Percentiles rank a stretch among this genome's conserved stretches.
Conservation (phyloP, 2,797 vertebrate genomes). For the Alfaro cultratus region DNA sequence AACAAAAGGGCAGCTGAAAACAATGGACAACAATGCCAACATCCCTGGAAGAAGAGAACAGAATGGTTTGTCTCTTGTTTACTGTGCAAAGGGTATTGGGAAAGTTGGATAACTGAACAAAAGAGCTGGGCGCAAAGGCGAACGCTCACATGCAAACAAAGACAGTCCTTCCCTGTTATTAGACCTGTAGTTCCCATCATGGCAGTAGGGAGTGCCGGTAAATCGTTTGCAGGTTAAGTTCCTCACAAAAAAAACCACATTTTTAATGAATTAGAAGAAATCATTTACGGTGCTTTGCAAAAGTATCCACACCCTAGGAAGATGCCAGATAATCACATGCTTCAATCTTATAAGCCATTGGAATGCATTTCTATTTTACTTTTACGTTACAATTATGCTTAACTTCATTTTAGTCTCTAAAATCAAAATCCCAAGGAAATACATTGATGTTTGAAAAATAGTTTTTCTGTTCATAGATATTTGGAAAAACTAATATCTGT, state of each 20-base stretch:
- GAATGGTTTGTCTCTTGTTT: conserved; percentile 42
- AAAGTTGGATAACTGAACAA: conserved; percentile 58
- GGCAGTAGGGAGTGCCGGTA: conserved; percentile 23
- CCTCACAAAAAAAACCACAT: background rate
- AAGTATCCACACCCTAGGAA: background rate
- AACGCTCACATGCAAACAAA: conserved; percentile 46
- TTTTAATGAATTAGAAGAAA: conserved; percentile 2
- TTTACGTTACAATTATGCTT: background rate
- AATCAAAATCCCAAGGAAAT: background rate
- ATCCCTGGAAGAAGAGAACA: conserved; percentile 22
- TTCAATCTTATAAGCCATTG: background rate
- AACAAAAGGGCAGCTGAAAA: conserved; percentile 44
- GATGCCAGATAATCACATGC: background rate
- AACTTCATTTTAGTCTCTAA: background rate
- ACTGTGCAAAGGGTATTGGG: conserved; percentile 21
- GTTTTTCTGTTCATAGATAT: background rate
- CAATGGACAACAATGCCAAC: conserved; percentile 40
- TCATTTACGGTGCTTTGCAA: background rate
- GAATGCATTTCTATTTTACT: background rate
- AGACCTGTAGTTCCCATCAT: conserved; percentile 52
- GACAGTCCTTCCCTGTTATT: conserved; percentile 45
- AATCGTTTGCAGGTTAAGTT: conserved; percentile 21
- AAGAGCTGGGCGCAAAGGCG: conserved; percentile 31
- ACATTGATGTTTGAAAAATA: background rate
- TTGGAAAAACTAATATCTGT: background rate